Percentiles rank a stretch among this genome's conserved stretches.
phyloP scores from a whole-genome alignment of 2,888 invertebrate species.

The Euplexia lucipara region DNA sequence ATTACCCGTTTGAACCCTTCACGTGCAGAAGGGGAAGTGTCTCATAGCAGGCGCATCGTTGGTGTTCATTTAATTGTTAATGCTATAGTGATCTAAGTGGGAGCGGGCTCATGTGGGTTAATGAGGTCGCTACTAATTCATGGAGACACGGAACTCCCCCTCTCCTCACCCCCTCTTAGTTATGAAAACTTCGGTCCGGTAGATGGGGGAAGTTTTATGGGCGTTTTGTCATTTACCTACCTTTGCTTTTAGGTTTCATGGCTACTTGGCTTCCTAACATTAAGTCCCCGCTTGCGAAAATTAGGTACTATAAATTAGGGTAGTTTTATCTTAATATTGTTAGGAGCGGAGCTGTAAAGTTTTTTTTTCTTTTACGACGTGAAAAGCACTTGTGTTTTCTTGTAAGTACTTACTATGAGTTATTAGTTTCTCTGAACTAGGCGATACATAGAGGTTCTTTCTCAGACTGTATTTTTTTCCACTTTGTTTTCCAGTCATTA shows the following conservation, averaged over 20 bases:
- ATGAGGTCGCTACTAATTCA: slow-evolving; percentile 88
- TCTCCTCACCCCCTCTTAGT: slow-evolving; percentile 58
- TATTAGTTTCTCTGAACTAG: slow-evolving; percentile 15
- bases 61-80: slow-evolving; percentile 85
- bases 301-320: slow-evolving; percentile 63
- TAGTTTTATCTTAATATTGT: slow-evolving; percentile 49
- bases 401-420: slow-evolving; percentile 18
- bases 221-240: slow-evolving; percentile 69
- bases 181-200: slow-evolving; percentile 75
- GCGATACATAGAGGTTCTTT: slow-evolving; percentile 14
- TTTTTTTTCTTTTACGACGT: slow-evolving; percentile 33
- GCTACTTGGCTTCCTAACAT: slow-evolving; percentile 65
- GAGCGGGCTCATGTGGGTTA: slow-evolving; percentile 84
- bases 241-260: slow-evolving; percentile 72
- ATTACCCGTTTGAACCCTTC: slow-evolving; percentile 64
- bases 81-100: slow-evolving; percentile 82
- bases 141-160: slow-evolving; percentile 80
- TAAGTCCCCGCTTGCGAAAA: slow-evolving; percentile 60
- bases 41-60: slow-evolving; percentile 68
- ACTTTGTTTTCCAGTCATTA: slow-evolving; percentile 5
- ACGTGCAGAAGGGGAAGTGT: slow-evolving; percentile 54
- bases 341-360: slow-evolving; percentile 34
- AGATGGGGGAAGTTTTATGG: slow-evolving; percentile 71
- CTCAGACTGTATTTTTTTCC: neutral
- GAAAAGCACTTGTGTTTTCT: slow-evolving; percentile 27